Evolutionary conservation across 2,888 invertebrate genomes (phyloP), one percentile per base, ranked within the genome.

Genomic region (Habrosyne pyritoides): DNA sequence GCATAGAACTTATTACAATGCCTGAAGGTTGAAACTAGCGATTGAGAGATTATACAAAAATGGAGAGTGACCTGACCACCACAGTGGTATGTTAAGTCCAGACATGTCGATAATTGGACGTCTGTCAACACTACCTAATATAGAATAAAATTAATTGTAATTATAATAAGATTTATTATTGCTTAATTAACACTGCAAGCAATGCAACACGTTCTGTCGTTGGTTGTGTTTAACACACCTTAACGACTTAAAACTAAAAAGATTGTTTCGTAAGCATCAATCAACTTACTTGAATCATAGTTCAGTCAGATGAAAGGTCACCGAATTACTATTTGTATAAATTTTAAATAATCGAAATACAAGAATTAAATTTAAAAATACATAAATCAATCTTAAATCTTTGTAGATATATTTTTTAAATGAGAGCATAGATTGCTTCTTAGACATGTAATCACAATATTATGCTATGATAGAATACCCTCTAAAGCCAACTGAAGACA

Each of bases 71-170:
- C 59, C 52, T 47, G 67, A 64, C 63, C 60, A 72, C 60, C 60
- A 57, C 58, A 61, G 61, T 54, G 10, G n/a, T n/a, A 22, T 49
- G 61, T 62, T 68, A 64, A 67, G 66, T 73, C 67, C 60, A 66
- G 71, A 69, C 64, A 66, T 60, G 64, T 63, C 59, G 64, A 73
- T 77, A 77, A 81, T 76, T 75, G 65, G 73, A 72, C 72, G 67
- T 66, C 65, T 78, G 78, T 75, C 76, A 79, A 77, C 75, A 73
- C 70, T 64, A 59, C 56, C 58, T 48, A 57, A 61, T 64, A 57
- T 53, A 62, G 61, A 65, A 65, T 59, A 64, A 63, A 59, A 64
- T 64, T 54, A 61, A 69, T 70, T 51, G 28, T 53, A 60, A 28
- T 56, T 53, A 71, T 66, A 61, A 67, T 70, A 56, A 46, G 62